A percentile compares a stretch with the other conserved stretches of the same genome.
Evolutionary conservation across 1,140 invertebrate species (phyloP).

Genomic region (Andrena cerasifolii): DNA sequence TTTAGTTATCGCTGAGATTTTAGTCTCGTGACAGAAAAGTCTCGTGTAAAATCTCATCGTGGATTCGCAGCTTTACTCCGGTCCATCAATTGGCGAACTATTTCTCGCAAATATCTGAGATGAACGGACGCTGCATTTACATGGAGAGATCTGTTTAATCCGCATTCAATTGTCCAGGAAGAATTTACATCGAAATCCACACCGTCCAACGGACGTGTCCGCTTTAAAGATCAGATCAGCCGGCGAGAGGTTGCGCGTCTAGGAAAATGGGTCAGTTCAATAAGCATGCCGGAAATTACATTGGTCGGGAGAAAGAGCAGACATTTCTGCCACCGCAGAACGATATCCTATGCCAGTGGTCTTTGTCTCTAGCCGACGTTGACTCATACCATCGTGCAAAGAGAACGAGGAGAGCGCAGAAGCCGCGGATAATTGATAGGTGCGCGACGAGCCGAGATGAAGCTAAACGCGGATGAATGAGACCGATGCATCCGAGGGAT

Average conservation of each 20-base stretch:
- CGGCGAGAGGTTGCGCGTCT: neutral
- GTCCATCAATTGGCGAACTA: too few relatives aligned
- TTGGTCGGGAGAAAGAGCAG: conserved; percentile 11
- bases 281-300: conserved; percentile 33
- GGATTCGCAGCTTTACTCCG: too few relatives aligned
- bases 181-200: neutral
- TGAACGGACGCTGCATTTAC: too few relatives aligned
- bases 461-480: conserved; percentile 33
- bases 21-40: too few relatives aligned
- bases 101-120: too few relatives aligned
- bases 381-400: conserved; percentile 37
- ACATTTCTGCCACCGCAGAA: conserved; percentile 39
- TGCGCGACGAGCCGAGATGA: conserved; percentile 24
- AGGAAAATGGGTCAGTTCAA: conserved; percentile 9
- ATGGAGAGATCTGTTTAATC: too few relatives aligned
- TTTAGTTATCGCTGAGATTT: too few relatives aligned
- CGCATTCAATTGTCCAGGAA: too few relatives aligned
- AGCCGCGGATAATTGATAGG: conserved; percentile 52
- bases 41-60: too few relatives aligned
- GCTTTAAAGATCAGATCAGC: neutral
- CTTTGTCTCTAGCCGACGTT: conserved; percentile 51
- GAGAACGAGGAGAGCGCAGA: neutral
- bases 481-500: conserved; percentile 13
- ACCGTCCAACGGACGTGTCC: too few relatives aligned
- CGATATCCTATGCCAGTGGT: conserved; percentile 9